Conservation (phyloP, 2,888 invertebrate species). For the Pomacea canaliculata region DNA sequence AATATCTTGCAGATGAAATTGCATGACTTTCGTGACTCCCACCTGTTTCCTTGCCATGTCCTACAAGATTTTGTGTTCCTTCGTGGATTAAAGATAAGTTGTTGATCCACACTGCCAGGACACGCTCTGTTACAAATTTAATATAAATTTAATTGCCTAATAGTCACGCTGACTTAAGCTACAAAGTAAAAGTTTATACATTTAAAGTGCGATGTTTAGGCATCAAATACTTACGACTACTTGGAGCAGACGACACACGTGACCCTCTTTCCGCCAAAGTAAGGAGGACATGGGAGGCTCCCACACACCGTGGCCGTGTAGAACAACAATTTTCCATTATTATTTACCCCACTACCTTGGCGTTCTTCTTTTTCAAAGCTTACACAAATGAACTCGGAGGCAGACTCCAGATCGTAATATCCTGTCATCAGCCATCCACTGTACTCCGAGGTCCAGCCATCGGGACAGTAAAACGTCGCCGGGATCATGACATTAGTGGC, state of each 20-base stretch:
- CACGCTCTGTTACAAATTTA: too few species aligned
- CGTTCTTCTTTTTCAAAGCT: background rate
- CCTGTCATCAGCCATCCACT: conserved; percentile 18
- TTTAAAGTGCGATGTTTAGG: too few species aligned
- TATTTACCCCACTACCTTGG: background rate
- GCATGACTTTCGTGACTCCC: too few species aligned
- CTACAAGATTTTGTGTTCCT: too few species aligned
- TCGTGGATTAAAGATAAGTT: too few species aligned
- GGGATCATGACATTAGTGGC: conserved; percentile 18
- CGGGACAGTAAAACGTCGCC: conserved; percentile 5
- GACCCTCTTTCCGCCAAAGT: conserved; percentile 3
- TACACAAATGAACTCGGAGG: conserved; percentile 16
- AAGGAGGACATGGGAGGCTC: conserved; percentile 9
- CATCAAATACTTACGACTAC: background rate
- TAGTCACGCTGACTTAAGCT: too few species aligned
- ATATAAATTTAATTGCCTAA: too few species aligned
- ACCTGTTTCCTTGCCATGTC: too few species aligned
- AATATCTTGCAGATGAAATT: too few species aligned
- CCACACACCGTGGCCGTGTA: conserved; percentile 10
- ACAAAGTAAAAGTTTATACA: too few species aligned
- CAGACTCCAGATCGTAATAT: background rate
- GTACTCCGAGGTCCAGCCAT: conserved; percentile 16
- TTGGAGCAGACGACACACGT: conserved; percentile 15
- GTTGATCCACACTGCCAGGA: too few species aligned
- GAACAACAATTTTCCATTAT: background rate